Conservation (phyloP, 2,888 invertebrate genomes). For the Brachyopa scutellaris region DNA sequence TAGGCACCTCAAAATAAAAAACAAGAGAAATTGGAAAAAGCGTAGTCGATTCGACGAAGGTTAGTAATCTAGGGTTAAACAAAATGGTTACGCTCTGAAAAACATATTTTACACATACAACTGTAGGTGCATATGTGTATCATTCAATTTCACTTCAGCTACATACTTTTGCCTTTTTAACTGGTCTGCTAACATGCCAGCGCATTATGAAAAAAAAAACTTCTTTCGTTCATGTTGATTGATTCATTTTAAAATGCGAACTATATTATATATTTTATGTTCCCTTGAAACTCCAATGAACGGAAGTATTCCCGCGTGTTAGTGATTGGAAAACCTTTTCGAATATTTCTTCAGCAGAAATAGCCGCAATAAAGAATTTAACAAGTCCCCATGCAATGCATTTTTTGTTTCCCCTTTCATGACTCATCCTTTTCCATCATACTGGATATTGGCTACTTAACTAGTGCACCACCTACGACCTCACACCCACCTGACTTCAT, state of each 20-base stretch:
- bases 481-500: constrained; percentile 46
- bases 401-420: no score
- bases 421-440: constrained; percentile 41
- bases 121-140: no score
- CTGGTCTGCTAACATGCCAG: no score
- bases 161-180: no score
- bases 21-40: no score
- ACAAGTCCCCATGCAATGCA: constrained; percentile 56
- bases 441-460: constrained; percentile 29
- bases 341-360: constrained; percentile 50
- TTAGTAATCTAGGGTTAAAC: no score
- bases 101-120: no score
- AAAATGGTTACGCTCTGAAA: no score
- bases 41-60: no score
- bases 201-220: no score
- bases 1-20: no score
- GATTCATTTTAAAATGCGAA: constrained; percentile 48
- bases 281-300: not conserved
- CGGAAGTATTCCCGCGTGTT: constrained; percentile 18
- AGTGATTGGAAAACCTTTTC: constrained; percentile 59
- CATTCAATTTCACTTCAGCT: no score
- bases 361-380: constrained; percentile 70
- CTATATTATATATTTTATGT: constrained; percentile 34
- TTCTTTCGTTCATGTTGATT: constrained; percentile 42
- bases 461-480: constrained; percentile 18